phyloP scores from a whole-genome alignment of 2,888 invertebrate genomes.

The Camponotus fellah region DNA sequence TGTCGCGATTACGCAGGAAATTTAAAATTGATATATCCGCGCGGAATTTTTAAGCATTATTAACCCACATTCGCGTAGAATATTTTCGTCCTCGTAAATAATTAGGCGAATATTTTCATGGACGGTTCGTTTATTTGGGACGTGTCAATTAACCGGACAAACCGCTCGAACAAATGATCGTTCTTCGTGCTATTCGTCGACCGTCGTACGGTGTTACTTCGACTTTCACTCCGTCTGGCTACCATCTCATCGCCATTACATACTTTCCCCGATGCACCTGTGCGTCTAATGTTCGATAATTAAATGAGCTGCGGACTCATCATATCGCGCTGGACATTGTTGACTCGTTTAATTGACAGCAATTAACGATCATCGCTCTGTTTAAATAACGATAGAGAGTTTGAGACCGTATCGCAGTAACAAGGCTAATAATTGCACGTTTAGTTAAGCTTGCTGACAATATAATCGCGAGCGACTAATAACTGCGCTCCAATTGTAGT shows the following conservation, averaged over 20 bases:
- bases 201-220: constrained; percentile 14
- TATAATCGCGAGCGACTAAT: constrained; percentile 11
- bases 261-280: constrained; percentile 53
- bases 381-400: constrained; percentile 25
- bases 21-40: not conserved
- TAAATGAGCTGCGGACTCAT: constrained; percentile 38
- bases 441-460: not conserved
- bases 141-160: constrained; percentile 52
- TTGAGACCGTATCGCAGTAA: constrained; percentile 11
- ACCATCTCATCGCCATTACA: constrained; percentile 27
- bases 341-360: constrained; percentile 46
- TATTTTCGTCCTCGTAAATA: not conserved
- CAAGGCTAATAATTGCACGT: not conserved
- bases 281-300: constrained; percentile 37
- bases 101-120: not conserved
- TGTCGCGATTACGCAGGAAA: not conserved
- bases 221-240: constrained; percentile 56
- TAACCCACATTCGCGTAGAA: not conserved
- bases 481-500: not conserved
- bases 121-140: not conserved
- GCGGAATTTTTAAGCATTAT: not conserved
- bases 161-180: constrained; percentile 51
- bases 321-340: constrained; percentile 33
- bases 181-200: constrained; percentile 45
- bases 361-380: not conserved